Conservation (phyloP, 2,888 invertebrate species). For the Kuschelorhynchus macadamiae region DNA sequence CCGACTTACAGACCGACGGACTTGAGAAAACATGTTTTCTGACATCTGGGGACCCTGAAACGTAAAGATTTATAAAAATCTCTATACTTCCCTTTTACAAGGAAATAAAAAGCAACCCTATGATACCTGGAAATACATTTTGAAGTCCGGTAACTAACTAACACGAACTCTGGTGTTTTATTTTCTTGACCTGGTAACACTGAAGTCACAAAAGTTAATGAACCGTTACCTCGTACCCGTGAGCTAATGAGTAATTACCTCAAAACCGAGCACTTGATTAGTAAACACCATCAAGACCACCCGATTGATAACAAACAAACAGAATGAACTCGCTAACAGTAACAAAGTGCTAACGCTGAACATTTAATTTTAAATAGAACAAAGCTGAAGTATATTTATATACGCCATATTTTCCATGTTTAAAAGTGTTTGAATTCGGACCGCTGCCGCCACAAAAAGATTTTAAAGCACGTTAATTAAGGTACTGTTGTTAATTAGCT, state of each 20-base stretch:
- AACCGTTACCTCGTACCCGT: too few species aligned
- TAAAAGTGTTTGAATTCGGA: slow-evolving; percentile 56
- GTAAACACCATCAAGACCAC: slow-evolving; percentile 32
- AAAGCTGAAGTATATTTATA: slow-evolving; percentile 54
- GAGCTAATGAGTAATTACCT: slow-evolving; percentile 16
- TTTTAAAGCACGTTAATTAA: slow-evolving; percentile 61
- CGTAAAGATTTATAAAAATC: too few species aligned
- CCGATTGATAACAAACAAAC: slow-evolving; percentile 9
- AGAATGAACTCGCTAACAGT: slow-evolving; percentile 1
- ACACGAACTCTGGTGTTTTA: too few species aligned
- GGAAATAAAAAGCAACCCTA: too few species aligned
- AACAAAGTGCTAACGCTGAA: slow-evolving; percentile 33
- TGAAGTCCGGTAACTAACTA: too few species aligned
- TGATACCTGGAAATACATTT: too few species aligned
- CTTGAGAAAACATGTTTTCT: too few species aligned
- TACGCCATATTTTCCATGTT: slow-evolving; percentile 55
- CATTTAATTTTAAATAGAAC: slow-evolving; percentile 52
- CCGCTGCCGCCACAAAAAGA: slow-evolving; percentile 57
- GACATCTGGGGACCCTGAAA: too few species aligned
- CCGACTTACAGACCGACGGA: too few species aligned
- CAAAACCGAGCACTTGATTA: slow-evolving; percentile 14
- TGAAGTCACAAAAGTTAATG: too few species aligned
- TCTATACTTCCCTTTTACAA: too few species aligned
- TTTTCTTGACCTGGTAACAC: too few species aligned
- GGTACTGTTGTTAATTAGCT: slow-evolving; percentile 59